Percentiles rank a stretch among this genome's conserved stretches.
Conservation (phyloP, 2,888 invertebrate species). For the Parelbella ahira region DNA sequence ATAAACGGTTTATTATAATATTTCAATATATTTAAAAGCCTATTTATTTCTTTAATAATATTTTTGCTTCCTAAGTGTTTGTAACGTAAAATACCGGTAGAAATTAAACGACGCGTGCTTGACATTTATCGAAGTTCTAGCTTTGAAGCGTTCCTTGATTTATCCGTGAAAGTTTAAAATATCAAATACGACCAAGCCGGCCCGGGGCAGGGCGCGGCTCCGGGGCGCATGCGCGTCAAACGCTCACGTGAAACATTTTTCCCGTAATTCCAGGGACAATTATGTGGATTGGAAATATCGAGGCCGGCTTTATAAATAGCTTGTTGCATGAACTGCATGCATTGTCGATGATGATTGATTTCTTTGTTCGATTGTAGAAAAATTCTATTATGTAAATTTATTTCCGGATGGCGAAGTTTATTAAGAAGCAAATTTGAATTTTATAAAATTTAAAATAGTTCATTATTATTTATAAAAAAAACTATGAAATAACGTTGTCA, state of each 20-base stretch:
- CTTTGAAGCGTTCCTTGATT: constrained; percentile 28
- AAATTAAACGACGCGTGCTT: constrained; percentile 27
- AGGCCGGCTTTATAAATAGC: constrained; percentile 16
- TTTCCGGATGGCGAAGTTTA: background rate
- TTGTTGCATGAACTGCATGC: constrained; percentile 9
- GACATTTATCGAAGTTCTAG: constrained; percentile 32
- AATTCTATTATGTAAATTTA: no score
- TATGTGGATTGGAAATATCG: constrained; percentile 38
- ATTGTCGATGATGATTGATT: no score
- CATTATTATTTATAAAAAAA: no score
- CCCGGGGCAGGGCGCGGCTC: constrained; percentile 70
- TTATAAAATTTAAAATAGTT: no score
- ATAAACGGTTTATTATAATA: no score
- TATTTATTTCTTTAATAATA: no score
- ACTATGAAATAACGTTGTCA: no score
- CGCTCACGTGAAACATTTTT: constrained; percentile 31
- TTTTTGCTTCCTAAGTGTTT: no score
- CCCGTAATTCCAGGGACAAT: constrained; percentile 54
- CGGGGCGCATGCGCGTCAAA: constrained; percentile 52
- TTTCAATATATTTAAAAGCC: no score
- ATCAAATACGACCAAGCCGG: constrained; percentile 42
- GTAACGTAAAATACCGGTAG: no score
- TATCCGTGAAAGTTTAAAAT: constrained; percentile 49
- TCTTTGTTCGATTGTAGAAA: no score
- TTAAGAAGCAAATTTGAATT: no score